A percentile compares a stretch with the other conserved stretches of the same genome.
phyloP scores from a whole-genome alignment of 2,113 vertebrate genomes.

The Turnix velox region DNA sequence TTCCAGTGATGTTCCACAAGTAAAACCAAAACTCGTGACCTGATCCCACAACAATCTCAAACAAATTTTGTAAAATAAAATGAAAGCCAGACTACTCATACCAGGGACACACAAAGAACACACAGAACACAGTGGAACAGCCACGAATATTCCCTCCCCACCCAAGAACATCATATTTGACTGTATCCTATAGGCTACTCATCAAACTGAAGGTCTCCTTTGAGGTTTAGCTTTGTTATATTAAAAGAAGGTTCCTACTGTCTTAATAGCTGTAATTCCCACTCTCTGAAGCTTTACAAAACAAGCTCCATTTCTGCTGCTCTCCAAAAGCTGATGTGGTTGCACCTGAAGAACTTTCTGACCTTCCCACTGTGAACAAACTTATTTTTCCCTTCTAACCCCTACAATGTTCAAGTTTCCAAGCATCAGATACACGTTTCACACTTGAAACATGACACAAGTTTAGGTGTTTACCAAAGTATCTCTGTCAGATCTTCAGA shows the following conservation, averaged over 20 bases:
- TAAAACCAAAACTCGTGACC: constrained; percentile 24
- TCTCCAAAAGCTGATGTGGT: not conserved
- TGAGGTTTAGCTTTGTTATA: not conserved
- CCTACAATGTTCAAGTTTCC: not conserved
- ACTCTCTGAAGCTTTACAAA: not conserved
- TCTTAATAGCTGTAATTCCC: not conserved
- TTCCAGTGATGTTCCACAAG: constrained; percentile 4
- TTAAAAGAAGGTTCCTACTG: not conserved
- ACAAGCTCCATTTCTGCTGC: not conserved
- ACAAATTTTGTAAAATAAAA: constrained; percentile 9
- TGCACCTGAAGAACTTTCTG: not conserved
- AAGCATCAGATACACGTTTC: not conserved
- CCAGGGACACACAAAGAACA: not conserved
- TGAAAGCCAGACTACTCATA: not conserved
- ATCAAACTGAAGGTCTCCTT: not conserved
- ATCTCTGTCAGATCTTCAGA: not conserved
- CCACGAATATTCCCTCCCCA: fast-evolving
- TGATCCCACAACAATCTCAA: constrained; percentile 3
- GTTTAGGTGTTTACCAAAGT: not conserved
- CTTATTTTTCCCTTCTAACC: not conserved
- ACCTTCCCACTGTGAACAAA: not conserved
- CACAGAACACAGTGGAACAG: not conserved
- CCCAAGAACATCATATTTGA: fast-evolving
- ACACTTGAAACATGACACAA: not conserved
- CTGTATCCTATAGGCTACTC: not conserved